Base-by-base conservation (phyloP, 64 coral and sea anemone genomes). In the Exaiptasia diaphana region DNA sequence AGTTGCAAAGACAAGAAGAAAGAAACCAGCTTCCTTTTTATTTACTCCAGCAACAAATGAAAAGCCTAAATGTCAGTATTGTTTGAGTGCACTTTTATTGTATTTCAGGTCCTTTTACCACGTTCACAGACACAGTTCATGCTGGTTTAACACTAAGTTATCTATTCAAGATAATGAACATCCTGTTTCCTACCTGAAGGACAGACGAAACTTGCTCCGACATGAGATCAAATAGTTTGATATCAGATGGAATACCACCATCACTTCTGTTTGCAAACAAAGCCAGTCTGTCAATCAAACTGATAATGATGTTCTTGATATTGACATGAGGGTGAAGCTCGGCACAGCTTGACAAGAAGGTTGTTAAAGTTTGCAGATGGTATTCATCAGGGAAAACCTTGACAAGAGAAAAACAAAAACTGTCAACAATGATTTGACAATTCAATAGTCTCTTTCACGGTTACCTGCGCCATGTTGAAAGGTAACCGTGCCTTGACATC, bases 361-460 rank as follows among this genome's bases (percentile, higher is more conserved):
- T 79, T 29, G 80, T 93, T 74, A 99, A 45, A 25, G 95, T 99
- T 49, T 92, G 81, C 3, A 99, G 85, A 57, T 99, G 95, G 70
- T 92, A 99, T 45, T 99, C 95, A 56, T 99, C 95, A 41, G 95
- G 95, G 67, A 99, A 99, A 20, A 99, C 95, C 90, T 92, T 79
- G 9, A 68, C 50, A 33, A 6, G 8, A 79, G n/a, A 76, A 9
- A 65, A 21, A 22, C 2, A 49, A 28, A 52, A 13, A 50, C 21
- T 49, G 14, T 21, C 22, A 17, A 48, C 3, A 5, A 17, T 17
- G 43, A 7, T 43, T 13, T 44, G 30, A 36, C n/a, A n/a, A n/a
- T n/a, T n/a, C n/a, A n/a, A n/a, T n/a, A n/a, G n/a, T n/a, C n/a
- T n/a, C n/a, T n/a, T n/a, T n/a, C n/a, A n/a, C n/a, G n/a, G n/a